A percentile compares a stretch with the other conserved stretches of the same genome.
phyloP scores from a whole-genome alignment of 2,797 vertebrate genomes.

The Anolis apletophallus region DNA sequence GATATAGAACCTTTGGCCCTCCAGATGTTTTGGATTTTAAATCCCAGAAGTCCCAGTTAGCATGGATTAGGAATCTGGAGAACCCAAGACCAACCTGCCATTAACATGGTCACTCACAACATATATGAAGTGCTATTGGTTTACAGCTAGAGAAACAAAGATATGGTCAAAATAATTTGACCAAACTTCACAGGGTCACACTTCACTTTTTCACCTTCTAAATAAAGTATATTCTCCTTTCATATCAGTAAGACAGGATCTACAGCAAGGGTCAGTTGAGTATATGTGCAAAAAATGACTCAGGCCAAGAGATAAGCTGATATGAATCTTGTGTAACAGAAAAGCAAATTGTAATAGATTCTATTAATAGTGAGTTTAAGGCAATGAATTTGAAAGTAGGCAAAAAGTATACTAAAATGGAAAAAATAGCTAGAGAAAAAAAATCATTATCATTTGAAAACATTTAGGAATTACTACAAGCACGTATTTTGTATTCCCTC shows the following conservation, averaged over 20 bases:
- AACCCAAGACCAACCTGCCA: too few relatives aligned
- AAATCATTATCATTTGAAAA: constrained; percentile 35
- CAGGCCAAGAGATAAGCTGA: background rate
- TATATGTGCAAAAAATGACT: background rate
- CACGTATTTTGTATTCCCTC: background rate
- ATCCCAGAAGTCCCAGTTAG: background rate
- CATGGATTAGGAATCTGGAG: background rate
- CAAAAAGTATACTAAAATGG: constrained; percentile 2
- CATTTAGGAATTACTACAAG: constrained; percentile 35
- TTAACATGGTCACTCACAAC: constrained; percentile 11
- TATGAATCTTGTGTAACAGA: background rate
- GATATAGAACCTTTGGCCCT: background rate
- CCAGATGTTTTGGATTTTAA: too few relatives aligned
- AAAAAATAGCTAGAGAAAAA: constrained; percentile 9
- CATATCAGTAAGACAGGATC: background rate
- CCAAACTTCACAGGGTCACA: too few relatives aligned
- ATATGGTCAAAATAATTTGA: constrained; percentile 19
- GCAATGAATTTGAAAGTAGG: constrained; percentile 14
- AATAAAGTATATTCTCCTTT: background rate
- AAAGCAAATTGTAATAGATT: background rate
- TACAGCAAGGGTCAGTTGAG: background rate
- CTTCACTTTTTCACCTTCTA: accelerated
- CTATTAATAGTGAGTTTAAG: constrained; percentile 1
- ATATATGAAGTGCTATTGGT: constrained; percentile 16
- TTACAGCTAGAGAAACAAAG: constrained; percentile 12